Percentiles rank a stretch among this genome's conserved stretches.
Conservation (phyloP, 2,113 vertebrate genomes). For the Callionymus lyra region DNA sequence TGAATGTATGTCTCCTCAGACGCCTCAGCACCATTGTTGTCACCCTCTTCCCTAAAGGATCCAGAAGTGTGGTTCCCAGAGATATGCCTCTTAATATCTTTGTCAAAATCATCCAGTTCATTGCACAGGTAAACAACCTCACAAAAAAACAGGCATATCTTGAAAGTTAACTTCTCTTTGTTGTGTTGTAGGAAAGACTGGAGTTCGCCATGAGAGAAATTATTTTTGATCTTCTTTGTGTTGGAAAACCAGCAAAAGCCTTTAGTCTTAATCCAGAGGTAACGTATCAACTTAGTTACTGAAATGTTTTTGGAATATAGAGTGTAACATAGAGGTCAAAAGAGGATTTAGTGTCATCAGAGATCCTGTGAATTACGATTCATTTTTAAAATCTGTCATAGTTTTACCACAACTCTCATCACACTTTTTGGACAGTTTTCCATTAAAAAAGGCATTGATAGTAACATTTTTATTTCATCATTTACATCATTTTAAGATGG, state of each 20-base stretch:
- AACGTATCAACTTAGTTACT: slow-evolving; percentile 13
- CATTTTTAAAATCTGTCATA: too few relatives aligned
- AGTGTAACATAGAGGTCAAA: too few relatives aligned
- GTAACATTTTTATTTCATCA: too few relatives aligned
- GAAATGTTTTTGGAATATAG: neutral
- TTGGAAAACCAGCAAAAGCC: slow-evolving; percentile 92
- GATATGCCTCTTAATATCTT: slow-evolving; percentile 99
- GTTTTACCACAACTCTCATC: too few relatives aligned
- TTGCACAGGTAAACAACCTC: slow-evolving; percentile 78
- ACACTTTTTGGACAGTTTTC: too few relatives aligned
- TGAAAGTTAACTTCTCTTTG: slow-evolving; percentile 6
- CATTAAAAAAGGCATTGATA: too few relatives aligned
- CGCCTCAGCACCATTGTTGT: slow-evolving; percentile 89
- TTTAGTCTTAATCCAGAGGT: slow-evolving; percentile 99
- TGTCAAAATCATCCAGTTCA: slow-evolving; percentile 98
- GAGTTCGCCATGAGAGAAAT: slow-evolving; percentile 99
- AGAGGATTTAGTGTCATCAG: too few relatives aligned
- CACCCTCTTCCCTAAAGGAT: slow-evolving; percentile 96
- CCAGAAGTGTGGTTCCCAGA: slow-evolving; percentile 90
- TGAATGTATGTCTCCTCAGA: slow-evolving; percentile 59
- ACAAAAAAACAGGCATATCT: neutral
- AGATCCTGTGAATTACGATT: too few relatives aligned
- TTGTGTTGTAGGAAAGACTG: slow-evolving; percentile 76
- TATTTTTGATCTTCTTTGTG: slow-evolving; percentile 93
- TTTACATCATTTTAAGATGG: too few relatives aligned